Percentiles rank a stretch among this genome's conserved stretches.
phyloP scores from a whole-genome alignment of 2,888 invertebrate species.

The Xanthorhoe spadicearia region DNA sequence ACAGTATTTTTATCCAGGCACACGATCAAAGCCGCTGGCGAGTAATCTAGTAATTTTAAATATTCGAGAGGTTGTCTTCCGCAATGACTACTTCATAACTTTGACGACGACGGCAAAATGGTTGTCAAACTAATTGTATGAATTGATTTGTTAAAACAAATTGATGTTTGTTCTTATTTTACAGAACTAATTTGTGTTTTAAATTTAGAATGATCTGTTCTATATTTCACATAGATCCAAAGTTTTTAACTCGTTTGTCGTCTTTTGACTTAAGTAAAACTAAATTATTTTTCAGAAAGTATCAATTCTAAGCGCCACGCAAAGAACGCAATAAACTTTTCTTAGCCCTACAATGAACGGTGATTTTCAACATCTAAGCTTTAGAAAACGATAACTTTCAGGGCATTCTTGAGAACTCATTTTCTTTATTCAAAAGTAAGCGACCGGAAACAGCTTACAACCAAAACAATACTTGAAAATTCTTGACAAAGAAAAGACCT shows the following conservation, averaged over 20 bases:
- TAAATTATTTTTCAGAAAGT: conserved; percentile 4
- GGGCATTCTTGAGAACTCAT: conserved; percentile 44
- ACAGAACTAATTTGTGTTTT: no score
- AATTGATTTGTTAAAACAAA: no score
- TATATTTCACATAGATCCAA: no score
- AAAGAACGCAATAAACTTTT: conserved; percentile 9
- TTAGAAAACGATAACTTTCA: conserved; percentile 38
- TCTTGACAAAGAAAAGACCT: conserved; percentile 41
- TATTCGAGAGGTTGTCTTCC: no score
- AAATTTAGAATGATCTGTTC: no score
- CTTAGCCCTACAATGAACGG: conserved; percentile 8
- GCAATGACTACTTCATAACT: no score
- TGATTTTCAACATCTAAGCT: not conserved
- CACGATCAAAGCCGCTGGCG: no score
- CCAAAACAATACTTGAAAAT: conserved; percentile 46
- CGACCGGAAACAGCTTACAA: conserved; percentile 44
- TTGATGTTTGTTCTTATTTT: no score
- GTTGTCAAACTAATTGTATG: no score
- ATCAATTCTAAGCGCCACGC: not conserved
- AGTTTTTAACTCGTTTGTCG: not conserved
- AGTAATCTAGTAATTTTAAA: no score
- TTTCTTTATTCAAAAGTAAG: conserved; percentile 47
- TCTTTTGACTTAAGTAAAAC: not conserved
- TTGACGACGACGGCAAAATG: no score
- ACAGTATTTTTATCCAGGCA: no score